Conservation (phyloP, 1,140 invertebrate genomes). For the Bombus confusus region DNA sequence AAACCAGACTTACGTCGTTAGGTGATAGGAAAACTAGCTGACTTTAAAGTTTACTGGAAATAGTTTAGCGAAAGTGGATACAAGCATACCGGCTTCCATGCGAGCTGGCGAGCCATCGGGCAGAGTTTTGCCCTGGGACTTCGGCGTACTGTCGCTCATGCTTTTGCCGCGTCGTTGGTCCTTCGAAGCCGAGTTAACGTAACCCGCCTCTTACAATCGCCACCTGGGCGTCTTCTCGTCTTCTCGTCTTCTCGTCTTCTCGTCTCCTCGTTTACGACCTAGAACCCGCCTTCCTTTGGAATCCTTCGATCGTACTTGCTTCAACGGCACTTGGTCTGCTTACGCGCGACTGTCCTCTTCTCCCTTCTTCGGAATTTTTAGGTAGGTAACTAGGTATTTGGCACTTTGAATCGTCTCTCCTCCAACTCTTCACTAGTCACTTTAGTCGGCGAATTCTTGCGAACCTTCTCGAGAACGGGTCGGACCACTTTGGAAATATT, state of each 20-base stretch:
- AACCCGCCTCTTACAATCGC: slow-evolving; percentile 36
- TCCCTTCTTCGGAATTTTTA: too few species aligned
- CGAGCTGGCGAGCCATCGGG: slow-evolving; percentile 69
- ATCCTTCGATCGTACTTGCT: background rate
- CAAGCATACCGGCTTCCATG: slow-evolving; percentile 71
- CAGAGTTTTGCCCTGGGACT: slow-evolving; percentile 61
- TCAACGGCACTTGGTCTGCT: background rate
- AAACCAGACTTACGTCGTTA: background rate
- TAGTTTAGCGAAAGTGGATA: background rate
- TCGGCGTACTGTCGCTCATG: slow-evolving; percentile 72
- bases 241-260: slow-evolving; percentile 25
- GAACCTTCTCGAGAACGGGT: too few species aligned
- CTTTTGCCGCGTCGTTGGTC: slow-evolving; percentile 59
- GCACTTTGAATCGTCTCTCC: too few species aligned
- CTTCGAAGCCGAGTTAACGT: slow-evolving; percentile 18
- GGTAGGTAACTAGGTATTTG: too few species aligned
- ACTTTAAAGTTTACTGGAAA: background rate
- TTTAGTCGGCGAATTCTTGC: too few species aligned
- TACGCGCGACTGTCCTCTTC: background rate
- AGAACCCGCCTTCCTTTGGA: background rate
- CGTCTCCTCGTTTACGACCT: background rate
- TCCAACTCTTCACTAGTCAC: too few species aligned
- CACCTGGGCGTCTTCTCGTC: slow-evolving; percentile 16
- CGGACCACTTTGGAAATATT: too few species aligned
- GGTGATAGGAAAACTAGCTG: too few species aligned